A percentile compares a stretch with the other conserved stretches of the same genome.
These are phyloP conservation scores for Perdix hodgsoniae DNA, from an alignment of 2,797 vertebrate genomes.

Conservation along the genomic window DNA sequence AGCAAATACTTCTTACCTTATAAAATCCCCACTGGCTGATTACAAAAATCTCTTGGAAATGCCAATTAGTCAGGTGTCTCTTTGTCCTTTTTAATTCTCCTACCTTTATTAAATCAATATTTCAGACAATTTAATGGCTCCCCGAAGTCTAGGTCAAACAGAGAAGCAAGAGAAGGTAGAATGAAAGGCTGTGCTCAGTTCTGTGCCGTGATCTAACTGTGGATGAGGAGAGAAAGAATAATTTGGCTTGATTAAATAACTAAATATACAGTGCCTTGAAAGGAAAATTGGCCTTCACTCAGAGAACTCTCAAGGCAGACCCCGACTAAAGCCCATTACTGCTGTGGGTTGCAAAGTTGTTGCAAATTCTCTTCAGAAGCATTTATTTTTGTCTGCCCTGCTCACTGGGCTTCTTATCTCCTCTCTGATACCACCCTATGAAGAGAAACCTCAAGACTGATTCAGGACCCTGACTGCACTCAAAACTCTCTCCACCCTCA, in stretches of 20 bases:
- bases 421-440: neutral
- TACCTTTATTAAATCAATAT: constrained; percentile 74
- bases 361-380: constrained; percentile 16
- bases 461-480: neutral
- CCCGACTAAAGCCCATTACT: constrained; percentile 31
- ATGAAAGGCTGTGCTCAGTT: constrained; percentile 55
- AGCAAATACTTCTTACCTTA: constrained; percentile 63
- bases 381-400: neutral
- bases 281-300: constrained; percentile 48
- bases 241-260: constrained; percentile 64
- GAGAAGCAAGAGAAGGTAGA: constrained; percentile 56
- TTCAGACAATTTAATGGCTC: constrained; percentile 71
- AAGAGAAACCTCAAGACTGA: neutral
- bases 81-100: constrained; percentile 74
- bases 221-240: constrained; percentile 50
- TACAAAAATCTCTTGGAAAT: constrained; percentile 73
- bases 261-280: constrained; percentile 36
- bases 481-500: neutral
- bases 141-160: constrained; percentile 72
- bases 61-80: constrained; percentile 72
- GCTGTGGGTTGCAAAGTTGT: neutral
- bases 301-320: constrained; percentile 27
- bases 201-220: constrained; percentile 32
- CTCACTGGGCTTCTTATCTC: neutral
- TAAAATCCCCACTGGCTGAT: constrained; percentile 62